Conservation (phyloP, 2,113 vertebrate genomes). For the Accipiter cooperii region DNA sequence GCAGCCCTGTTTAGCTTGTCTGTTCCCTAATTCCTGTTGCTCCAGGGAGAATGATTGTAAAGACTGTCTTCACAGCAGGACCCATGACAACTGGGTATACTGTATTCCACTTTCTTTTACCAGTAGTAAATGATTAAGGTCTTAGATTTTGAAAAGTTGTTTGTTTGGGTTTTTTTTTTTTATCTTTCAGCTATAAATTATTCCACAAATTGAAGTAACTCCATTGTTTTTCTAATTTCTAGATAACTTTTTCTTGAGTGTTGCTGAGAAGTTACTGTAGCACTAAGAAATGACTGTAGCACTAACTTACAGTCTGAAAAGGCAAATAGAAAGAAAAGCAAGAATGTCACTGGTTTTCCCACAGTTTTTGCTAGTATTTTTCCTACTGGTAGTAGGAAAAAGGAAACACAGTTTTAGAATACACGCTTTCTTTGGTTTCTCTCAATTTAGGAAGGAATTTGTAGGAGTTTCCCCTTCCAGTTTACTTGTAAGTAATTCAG, state of each 20-base stretch:
- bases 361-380: background rate
- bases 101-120: background rate
- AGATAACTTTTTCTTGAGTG: background rate
- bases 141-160: background rate
- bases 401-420: background rate
- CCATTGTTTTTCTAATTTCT: background rate
- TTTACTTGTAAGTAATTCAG: background rate
- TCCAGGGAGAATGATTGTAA: background rate
- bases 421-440: background rate
- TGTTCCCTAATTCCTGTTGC: constrained; percentile 53
- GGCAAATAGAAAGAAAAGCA: background rate
- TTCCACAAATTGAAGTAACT: background rate
- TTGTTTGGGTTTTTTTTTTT: background rate
- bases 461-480: background rate
- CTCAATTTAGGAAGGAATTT: background rate
- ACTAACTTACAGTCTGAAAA: background rate
- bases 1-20: constrained; percentile 64
- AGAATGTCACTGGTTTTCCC: background rate
- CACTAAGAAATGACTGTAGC: background rate
- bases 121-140: background rate
- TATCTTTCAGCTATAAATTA: background rate
- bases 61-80: constrained; percentile 14
- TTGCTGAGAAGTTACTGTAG: background rate
- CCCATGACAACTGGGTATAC: background rate
- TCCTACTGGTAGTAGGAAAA: background rate